phyloP scores from a whole-genome alignment of 2,113 vertebrate species.

The Ondatra zibethicus region DNA sequence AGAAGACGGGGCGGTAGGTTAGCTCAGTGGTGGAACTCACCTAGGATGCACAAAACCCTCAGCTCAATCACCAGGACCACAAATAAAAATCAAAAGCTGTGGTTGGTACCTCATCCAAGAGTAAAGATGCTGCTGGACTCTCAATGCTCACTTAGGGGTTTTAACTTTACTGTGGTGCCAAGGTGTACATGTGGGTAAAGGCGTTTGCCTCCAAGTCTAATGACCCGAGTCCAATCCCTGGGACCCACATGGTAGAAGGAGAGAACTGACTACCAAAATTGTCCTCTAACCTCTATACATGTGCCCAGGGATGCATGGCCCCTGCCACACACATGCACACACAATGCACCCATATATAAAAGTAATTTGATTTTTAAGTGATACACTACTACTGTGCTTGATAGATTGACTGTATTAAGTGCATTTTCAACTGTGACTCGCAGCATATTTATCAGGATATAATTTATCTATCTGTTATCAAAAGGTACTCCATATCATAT shows the following conservation, averaged over 20 bases:
- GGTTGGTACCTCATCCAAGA: background rate
- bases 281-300: background rate
- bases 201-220: background rate
- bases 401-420: background rate
- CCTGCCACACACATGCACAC: background rate
- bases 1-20: background rate
- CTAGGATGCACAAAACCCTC: background rate
- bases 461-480: background rate
- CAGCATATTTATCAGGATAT: background rate
- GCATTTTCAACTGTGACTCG: background rate
- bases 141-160: background rate
- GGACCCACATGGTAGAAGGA: background rate
- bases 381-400: background rate
- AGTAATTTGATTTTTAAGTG: background rate
- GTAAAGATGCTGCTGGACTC: background rate
- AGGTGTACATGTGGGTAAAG: background rate
- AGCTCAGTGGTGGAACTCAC: background rate
- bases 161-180: background rate
- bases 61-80: background rate
- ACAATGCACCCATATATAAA: background rate
- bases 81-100: background rate
- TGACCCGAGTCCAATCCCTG: background rate
- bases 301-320: background rate
- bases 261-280: background rate
- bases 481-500: background rate